Conservation (phyloP, 2,797 vertebrate species). For the Hyperoplus lanceolatus region DNA sequence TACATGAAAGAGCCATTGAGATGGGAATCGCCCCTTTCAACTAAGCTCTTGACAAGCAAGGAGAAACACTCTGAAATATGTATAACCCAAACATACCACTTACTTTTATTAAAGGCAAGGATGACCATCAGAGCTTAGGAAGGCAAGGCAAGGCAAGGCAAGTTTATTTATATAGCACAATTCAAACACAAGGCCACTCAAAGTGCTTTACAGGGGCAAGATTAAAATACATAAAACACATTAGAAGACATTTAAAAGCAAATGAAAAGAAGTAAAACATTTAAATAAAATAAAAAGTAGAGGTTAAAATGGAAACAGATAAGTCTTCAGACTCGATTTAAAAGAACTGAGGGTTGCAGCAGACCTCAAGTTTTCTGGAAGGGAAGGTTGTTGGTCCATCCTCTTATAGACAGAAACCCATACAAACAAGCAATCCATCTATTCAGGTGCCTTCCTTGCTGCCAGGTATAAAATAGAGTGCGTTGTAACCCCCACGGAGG, state of each 20-base stretch:
- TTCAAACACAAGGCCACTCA: no score
- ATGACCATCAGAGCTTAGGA: conserved; percentile 42
- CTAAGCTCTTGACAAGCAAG: conserved; percentile 30
- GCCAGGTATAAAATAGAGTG: not conserved
- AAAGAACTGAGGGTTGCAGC: no score
- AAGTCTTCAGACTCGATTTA: no score
- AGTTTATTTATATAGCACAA: conserved; percentile 26
- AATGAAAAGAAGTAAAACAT: no score
- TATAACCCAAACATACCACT: conserved; percentile 53
- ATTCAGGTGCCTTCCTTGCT: not conserved
- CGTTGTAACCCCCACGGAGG: not conserved
- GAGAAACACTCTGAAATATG: conserved; percentile 52
- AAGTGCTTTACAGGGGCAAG: no score
- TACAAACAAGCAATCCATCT: not conserved
- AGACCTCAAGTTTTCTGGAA: not conserved
- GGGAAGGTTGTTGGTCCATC: not conserved
- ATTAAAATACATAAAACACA: no score
- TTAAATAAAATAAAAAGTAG: no score
- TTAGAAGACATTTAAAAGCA: no score
- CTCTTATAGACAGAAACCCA: conserved; percentile 5
- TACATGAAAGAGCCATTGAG: conserved; percentile 69
- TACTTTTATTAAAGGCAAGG: conserved; percentile 53
- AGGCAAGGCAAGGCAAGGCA: conserved; percentile 24
- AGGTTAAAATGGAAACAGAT: no score
- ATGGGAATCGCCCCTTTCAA: conserved; percentile 59